These are phyloP conservation scores for Callopanchax toddi DNA, from an alignment of 2,113 vertebrate genomes.

Conservation along the genomic window DNA sequence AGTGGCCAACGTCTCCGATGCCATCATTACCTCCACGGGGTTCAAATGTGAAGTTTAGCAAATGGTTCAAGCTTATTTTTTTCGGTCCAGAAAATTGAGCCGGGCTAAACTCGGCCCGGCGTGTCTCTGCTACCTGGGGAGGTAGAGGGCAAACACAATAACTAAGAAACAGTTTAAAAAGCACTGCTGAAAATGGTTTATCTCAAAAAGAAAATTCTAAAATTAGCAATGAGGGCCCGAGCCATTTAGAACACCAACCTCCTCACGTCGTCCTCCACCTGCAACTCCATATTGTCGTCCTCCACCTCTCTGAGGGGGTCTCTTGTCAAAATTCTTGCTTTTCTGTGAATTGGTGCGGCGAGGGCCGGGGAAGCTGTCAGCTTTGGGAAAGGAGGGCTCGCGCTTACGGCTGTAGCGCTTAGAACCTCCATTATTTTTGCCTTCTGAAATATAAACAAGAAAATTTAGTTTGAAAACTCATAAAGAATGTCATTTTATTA, in stretches of 20 bases:
- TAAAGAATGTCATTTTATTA: not conserved
- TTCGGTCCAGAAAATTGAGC: conserved; percentile 97
- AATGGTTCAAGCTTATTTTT: conserved; percentile 98
- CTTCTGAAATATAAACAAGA: conserved; percentile 82
- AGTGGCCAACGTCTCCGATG: conserved; percentile 84
- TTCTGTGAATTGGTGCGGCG: conserved; percentile 98
- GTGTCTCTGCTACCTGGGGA: conserved; percentile 94
- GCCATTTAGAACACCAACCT: conserved; percentile 85
- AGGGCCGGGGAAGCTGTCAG: conserved; percentile 88
- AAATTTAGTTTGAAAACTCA: too few species aligned
- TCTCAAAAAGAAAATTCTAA: not conserved
- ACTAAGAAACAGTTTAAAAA: not conserved
- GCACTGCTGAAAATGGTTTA: not conserved
- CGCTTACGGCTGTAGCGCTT: conserved; percentile 94
- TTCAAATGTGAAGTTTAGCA: conserved; percentile 98
- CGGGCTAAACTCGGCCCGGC: conserved; percentile 98
- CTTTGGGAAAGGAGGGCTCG: conserved; percentile 91
- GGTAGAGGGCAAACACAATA: not conserved
- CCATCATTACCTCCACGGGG: conserved; percentile 90
- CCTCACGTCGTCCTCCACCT: conserved; percentile 98
- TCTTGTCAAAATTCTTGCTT: conserved; percentile 99
- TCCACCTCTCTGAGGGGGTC: conserved; percentile 93
- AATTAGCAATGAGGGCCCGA: too few species aligned
- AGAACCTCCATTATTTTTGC: conserved; percentile 90
- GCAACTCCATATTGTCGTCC: conserved; percentile 86